Evolutionary conservation across 2,888 invertebrate genomes (phyloP), one percentile per base, ranked within the genome.

Genomic region (Stenoptilia bipunctidactyla): DNA sequence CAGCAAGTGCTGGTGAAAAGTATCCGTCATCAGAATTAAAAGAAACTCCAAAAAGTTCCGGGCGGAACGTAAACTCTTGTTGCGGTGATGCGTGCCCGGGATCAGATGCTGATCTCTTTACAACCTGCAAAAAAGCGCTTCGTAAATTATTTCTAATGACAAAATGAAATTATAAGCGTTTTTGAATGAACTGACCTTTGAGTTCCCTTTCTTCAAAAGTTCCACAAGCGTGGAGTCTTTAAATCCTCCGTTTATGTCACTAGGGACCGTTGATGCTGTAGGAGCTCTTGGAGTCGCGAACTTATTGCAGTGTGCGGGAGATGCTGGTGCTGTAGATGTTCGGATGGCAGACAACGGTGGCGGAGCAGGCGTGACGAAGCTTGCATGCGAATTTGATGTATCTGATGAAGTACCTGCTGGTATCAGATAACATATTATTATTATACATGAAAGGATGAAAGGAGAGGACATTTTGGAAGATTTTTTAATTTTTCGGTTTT

Each of bases 171-270:
- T 10, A 13, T 36, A 35, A 14, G 12, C 33, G 13, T 20, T n/a
- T n/a, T n/a, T n/a, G n/a, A n/a, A 20, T 13, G 27, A 38, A 37
- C 20, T 44, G 53, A 87, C 87, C 74, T 88, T 90, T 14, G 86
- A 80, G 47, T 69, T 79, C 35, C 89, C 89, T 46, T 90, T 87
- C 72, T 92, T 93, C 37, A 93, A 77, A 41, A 93, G 83, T 66
- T 92, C 93, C 46, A 92, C 92, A 34, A 93, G 77, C 2, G 92
- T 91, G 45, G 92, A 92, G 48, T 92, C 92, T 66, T 92, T 90
- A 42, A 88, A 88, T 34, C 59, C 53, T 8, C 64, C 48, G 38
- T 58, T 58, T 14, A 61, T 55, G 40, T 54, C 72, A 34, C 66
- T 55, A 25, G 63, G 48, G 39, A 56, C 48, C 43, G 66, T 77